Conservation (phyloP, 1,140 invertebrate species). For the Frieseomelitta varia region DNA sequence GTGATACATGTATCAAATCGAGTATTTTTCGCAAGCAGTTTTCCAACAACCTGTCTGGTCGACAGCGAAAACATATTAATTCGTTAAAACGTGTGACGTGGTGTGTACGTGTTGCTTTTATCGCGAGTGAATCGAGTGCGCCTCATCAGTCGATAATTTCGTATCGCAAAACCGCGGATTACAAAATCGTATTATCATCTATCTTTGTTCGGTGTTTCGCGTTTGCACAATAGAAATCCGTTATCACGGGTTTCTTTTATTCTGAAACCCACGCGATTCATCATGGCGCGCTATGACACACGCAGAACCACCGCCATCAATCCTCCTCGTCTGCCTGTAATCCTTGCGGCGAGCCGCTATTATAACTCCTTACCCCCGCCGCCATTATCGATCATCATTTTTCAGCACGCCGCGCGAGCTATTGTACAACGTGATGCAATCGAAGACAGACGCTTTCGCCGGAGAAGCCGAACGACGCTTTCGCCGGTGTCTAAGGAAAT, state of each 20-base stretch:
- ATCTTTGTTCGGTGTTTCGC: neutral
- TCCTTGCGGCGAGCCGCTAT: neutral
- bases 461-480: neutral
- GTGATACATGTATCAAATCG: no score
- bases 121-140: neutral
- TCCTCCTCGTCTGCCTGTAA: neutral
- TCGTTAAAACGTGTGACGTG: neutral
- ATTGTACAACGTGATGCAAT: neutral
- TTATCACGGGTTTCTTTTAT: neutral
- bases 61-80: neutral
- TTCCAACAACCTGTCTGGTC: no score
- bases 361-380: no score
- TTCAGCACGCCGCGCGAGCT: neutral
- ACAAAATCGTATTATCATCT: neutral
- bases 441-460: neutral
- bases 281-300: neutral
- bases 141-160: neutral
- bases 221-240: neutral
- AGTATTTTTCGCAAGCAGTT: no score
- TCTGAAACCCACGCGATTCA: neutral
- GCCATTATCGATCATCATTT: constrained; percentile 6
- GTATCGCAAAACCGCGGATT: neutral
- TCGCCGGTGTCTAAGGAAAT: neutral
- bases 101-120: neutral
- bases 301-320: neutral